phyloP scores from a whole-genome alignment of 2,888 invertebrate species.

The Ditylenchus weischeri region DNA sequence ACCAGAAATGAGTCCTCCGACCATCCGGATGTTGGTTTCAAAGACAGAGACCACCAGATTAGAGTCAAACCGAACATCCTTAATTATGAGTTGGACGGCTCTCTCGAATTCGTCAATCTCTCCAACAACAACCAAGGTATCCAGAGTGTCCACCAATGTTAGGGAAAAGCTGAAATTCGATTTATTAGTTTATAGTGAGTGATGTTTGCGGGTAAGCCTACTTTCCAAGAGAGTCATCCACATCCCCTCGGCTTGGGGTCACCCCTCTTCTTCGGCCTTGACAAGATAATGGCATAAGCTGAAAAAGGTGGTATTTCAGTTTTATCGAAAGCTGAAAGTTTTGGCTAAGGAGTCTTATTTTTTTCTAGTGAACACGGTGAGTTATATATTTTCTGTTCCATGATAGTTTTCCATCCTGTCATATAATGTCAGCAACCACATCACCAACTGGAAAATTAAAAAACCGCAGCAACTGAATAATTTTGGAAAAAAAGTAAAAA shows the following conservation, averaged over 20 bases:
- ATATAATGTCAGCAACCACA: no score
- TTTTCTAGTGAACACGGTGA: no score
- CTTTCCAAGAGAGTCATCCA: constrained; percentile 95
- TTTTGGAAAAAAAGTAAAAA: no score
- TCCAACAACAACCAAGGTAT: constrained; percentile 83
- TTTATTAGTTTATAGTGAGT: background rate
- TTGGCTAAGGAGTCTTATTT: no score
- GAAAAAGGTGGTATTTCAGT: no score
- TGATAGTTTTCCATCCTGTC: no score
- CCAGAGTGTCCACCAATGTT: constrained; percentile 88
- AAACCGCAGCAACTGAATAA: no score
- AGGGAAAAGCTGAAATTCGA: constrained; percentile 76
- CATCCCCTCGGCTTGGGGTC: constrained; percentile 86
- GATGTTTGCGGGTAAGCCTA: constrained; percentile 65
- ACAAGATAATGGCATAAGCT: constrained; percentile 89
- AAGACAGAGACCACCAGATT: constrained; percentile 95
- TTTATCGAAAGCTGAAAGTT: no score
- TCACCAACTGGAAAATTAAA: no score
- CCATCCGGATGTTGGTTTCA: constrained; percentile 92
- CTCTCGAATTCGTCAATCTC: constrained; percentile 90
- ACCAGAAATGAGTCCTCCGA: constrained; percentile 72
- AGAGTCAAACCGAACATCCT: constrained; percentile 83
- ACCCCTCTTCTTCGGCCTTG: constrained; percentile 74
- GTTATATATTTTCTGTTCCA: no score
- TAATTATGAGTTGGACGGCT: constrained; percentile 79